These are phyloP conservation scores for Marmota flaviventris DNA, from an alignment of 2,113 vertebrate genomes.

Conservation along the genomic window DNA sequence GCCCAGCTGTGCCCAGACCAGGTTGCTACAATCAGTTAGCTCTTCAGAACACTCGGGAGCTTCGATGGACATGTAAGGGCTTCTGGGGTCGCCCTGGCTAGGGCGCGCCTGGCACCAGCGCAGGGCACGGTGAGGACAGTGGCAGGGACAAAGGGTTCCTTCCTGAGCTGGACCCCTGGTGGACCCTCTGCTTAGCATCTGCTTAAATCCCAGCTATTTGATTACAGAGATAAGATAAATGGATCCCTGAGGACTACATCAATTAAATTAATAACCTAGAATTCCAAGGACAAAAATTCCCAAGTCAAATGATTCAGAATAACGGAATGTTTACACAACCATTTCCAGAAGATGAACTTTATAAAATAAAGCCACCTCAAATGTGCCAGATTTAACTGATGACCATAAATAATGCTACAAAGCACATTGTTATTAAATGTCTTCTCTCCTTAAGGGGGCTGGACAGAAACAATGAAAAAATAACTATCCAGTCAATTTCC, in stretches of 20 bases:
- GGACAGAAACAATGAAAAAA: slow-evolving; percentile 70
- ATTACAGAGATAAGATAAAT: slow-evolving; percentile 78
- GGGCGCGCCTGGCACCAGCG: not conserved
- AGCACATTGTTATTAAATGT: slow-evolving; percentile 59
- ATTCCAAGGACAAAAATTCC: slow-evolving; percentile 76
- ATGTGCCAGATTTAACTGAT: slow-evolving; percentile 52
- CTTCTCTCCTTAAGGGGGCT: slow-evolving; percentile 62
- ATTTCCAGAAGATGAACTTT: slow-evolving; percentile 59
- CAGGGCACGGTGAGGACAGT: fast-evolving
- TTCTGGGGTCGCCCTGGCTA: not conserved
- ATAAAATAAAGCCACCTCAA: slow-evolving; percentile 58
- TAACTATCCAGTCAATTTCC: slow-evolving; percentile 62
- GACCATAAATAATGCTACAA: slow-evolving; percentile 60
- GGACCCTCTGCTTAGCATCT: slow-evolving; percentile 62
- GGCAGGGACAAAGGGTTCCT: slow-evolving; percentile 36
- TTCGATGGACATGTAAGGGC: not conserved
- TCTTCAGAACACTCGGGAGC: slow-evolving; percentile 51
- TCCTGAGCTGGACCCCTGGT: slow-evolving; percentile 7
- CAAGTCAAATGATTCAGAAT: slow-evolving; percentile 68
- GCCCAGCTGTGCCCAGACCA: not conserved
- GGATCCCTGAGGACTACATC: slow-evolving; percentile 58
- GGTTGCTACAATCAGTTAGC: slow-evolving; percentile 32
- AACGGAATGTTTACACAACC: slow-evolving; percentile 71
- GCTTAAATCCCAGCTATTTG: slow-evolving; percentile 70
- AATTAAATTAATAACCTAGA: slow-evolving; percentile 80